Conservation (phyloP, 2,113 vertebrate species). For the Epinephelus cyanopodus region DNA sequence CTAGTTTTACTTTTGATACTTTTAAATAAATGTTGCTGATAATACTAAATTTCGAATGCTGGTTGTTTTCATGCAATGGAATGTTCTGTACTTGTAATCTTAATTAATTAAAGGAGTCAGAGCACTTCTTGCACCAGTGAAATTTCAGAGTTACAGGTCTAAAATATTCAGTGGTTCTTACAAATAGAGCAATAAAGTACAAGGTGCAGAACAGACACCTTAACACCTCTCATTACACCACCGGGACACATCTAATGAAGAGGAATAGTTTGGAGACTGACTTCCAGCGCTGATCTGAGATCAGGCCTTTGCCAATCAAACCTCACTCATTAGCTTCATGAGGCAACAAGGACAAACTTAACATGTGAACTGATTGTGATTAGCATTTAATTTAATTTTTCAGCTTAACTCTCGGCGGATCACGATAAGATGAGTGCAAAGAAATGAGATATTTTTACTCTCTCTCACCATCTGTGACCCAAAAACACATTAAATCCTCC, state of each 20-base stretch:
- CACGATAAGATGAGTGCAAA: constrained; percentile 49
- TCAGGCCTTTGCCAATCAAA: constrained; percentile 44
- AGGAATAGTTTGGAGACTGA: constrained; percentile 39
- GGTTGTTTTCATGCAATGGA: neutral
- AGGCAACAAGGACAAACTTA: constrained; percentile 63
- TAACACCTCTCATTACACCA: constrained; percentile 27
- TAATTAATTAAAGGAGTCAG: neutral
- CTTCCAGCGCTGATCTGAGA: constrained; percentile 46
- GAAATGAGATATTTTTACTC: constrained; percentile 58
- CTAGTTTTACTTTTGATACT: neutral
- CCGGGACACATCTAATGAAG: constrained; percentile 42
- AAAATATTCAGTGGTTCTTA: neutral
- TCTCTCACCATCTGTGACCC: constrained; percentile 73
- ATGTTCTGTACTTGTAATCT: neutral
- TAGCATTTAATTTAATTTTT: constrained; percentile 63
- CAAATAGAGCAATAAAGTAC: neutral
- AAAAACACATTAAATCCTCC: constrained; percentile 77
- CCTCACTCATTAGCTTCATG: constrained; percentile 52
- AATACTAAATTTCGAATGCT: neutral
- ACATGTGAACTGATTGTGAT: constrained; percentile 53
- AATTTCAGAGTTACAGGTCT: neutral
- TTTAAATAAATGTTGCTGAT: neutral
- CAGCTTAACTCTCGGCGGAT: constrained; percentile 55
- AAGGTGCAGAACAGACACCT: constrained; percentile 10
- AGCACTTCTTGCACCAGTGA: neutral